Percentiles rank a stretch among this genome's conserved stretches.
phyloP scores from a whole-genome alignment of 2,888 invertebrate species.

The Drosophila ustulata region DNA sequence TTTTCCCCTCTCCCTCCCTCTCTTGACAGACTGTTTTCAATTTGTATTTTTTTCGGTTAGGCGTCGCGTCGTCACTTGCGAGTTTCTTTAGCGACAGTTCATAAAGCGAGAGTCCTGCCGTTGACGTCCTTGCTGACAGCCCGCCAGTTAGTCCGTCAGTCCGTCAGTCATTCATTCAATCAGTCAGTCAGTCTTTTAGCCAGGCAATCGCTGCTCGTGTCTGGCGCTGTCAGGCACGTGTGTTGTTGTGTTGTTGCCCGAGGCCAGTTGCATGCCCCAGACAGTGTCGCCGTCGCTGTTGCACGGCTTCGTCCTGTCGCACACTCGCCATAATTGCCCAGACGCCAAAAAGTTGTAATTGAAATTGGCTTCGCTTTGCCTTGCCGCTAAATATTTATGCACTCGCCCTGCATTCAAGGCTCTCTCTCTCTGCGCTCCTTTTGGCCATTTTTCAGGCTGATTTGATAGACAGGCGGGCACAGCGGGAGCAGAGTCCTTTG shows the following conservation, averaged over 20 bases:
- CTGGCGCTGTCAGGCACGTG: slow-evolving; percentile 64
- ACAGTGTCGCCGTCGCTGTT: slow-evolving; percentile 31
- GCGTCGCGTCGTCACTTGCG: slow-evolving; percentile 40
- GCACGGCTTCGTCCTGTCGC: slow-evolving; percentile 14
- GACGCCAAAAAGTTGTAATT: slow-evolving; percentile 41
- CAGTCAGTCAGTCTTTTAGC: slow-evolving; percentile 3
- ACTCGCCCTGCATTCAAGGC: slow-evolving; percentile 25
- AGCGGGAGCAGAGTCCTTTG: neutral
- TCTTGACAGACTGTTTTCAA: slow-evolving; percentile 61
- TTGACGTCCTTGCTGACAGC: slow-evolving; percentile 46
- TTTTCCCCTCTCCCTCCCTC: slow-evolving; percentile 23
- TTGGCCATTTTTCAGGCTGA: neutral
- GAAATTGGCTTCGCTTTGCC: slow-evolving; percentile 38
- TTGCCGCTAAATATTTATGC: slow-evolving; percentile 33
- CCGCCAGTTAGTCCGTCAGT: slow-evolving; percentile 26
- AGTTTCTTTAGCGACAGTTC: slow-evolving; percentile 62
- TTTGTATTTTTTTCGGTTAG: slow-evolving; percentile 60
- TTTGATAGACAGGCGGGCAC: slow-evolving; percentile 11
- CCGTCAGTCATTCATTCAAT: slow-evolving; percentile 18
- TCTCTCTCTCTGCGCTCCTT: neutral
- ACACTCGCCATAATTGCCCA: slow-evolving; percentile 42
- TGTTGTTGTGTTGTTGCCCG: slow-evolving; percentile 23
- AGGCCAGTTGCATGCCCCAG: slow-evolving; percentile 24
- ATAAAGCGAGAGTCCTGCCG: slow-evolving; percentile 40
- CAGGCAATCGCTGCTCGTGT: slow-evolving; percentile 26